phyloP scores from a whole-genome alignment of 2,113 vertebrate species.

The Gallinago undulata region DNA sequence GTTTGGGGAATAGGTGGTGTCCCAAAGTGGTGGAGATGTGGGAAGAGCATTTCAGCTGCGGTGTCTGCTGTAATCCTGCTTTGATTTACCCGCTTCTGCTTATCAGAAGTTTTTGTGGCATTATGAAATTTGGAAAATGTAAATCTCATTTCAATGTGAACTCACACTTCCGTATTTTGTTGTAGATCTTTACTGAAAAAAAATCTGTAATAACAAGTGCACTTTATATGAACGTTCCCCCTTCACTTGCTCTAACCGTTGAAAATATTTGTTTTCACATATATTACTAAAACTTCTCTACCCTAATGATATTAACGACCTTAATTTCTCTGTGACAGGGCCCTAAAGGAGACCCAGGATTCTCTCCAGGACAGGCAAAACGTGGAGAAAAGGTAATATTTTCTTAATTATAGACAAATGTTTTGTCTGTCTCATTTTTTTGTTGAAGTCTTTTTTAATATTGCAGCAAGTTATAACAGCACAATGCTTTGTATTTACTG shows the following conservation, averaged over 20 bases:
- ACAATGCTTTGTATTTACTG: not conserved
- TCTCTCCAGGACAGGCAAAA: constrained; percentile 86
- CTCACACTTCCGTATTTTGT: not conserved
- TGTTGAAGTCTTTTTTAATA: not conserved
- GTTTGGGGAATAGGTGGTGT: not conserved
- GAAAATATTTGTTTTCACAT: not conserved
- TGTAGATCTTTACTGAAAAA: not conserved
- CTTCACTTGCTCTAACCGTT: not conserved
- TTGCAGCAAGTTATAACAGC: not conserved
- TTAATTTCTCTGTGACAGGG: constrained; percentile 76
- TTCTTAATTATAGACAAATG: not conserved
- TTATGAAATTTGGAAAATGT: not conserved
- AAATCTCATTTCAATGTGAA: not conserved
- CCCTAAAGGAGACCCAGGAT: constrained; percentile 91
- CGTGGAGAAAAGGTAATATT: constrained; percentile 86
- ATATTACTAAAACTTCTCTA: not conserved
- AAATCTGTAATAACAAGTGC: not conserved
- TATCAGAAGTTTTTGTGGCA: not conserved
- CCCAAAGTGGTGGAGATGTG: not conserved
- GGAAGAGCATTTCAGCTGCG: not conserved
- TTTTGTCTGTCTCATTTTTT: not conserved
- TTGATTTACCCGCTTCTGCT: not conserved
- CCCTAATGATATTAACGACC: not conserved
- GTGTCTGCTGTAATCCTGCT: not conserved
- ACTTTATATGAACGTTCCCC: not conserved